Evolutionary conservation across 1,140 invertebrate genomes (phyloP), one percentile per base, ranked within the genome.

Genomic region (Rhyacophila brunnea): DNA sequence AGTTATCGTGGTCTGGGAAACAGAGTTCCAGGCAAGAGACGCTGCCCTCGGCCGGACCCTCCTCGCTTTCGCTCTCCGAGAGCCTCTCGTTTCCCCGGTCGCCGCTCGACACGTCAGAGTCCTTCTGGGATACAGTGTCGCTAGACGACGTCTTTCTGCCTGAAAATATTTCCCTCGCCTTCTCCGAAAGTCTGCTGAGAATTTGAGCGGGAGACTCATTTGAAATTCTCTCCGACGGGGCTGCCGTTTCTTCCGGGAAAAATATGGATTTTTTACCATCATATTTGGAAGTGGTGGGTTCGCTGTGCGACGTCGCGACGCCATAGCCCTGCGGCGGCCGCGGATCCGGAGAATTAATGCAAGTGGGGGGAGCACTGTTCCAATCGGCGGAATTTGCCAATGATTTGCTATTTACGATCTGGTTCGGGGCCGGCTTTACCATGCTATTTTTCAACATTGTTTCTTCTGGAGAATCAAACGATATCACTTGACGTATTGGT

Each of bases 351-450:
- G 85, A 86, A 68, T 80, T 85, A 7, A 86, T 71, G 62, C 83
- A 86, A 10, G 84, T 85, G 0, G 83, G 74, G 17, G 85, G 84
- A 15, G 85, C 85, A 71, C 85, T 85, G 10, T 71, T 75, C 71
- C 74, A 77, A 4, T 87, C 80, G 59, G 85, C 80, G 1, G 81
- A 74, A 36, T 77, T 75, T 3, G 3, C 9, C 9, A 28, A 3
- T 9, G 23, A 3, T 28, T 28, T 28, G 34, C n/a, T 35, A 28
- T 28, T 40, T 14, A 44, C 23, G 28, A 14, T 34, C 19, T 43
- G 35, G 2, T 14, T 9, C 4, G 47, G 47, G n/a, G 32, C 6
- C 9, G 23, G 10, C 2, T 28, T 14, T 28, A 7, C 20, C 13
- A 23, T 7, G 13, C 2, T 32, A 9, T 32, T 48, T 23, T 48